These are phyloP conservation scores for Leptobrachium ailaonicum DNA, from an alignment of 2,113 vertebrate species.

Conservation along the genomic window DNA sequence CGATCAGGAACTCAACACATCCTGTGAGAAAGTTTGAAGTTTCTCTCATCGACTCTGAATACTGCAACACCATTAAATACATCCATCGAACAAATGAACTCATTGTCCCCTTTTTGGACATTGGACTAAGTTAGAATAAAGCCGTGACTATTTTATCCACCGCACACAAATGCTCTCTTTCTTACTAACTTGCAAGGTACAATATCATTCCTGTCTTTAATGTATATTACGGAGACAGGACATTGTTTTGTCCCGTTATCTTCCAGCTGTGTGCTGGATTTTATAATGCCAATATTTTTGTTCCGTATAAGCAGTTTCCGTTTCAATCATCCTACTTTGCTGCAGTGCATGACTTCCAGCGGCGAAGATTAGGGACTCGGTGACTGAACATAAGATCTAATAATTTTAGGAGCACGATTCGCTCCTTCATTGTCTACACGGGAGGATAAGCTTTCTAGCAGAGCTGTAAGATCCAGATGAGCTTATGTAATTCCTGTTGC, in stretches of 20 bases:
- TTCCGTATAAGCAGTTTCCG: background rate
- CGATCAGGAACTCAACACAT: no score
- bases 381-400: background rate
- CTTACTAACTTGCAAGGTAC: background rate
- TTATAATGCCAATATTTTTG: background rate
- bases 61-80: no score
- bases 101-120: no score
- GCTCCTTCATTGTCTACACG: background rate
- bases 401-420: background rate
- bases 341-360: background rate
- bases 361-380: background rate
- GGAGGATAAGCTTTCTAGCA: background rate
- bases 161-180: background rate
- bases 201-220: background rate
- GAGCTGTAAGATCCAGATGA: background rate
- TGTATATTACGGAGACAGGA: background rate
- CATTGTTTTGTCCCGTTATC: background rate
- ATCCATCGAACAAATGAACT: no score
- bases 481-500: background rate
- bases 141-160: no score
- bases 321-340: background rate
- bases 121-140: no score
- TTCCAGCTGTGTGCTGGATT: background rate
- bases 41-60: no score
- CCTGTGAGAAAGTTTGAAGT: no score